Base-by-base conservation (phyloP, 1,140 invertebrate species). In the Medauroidea extradentata region DNA sequence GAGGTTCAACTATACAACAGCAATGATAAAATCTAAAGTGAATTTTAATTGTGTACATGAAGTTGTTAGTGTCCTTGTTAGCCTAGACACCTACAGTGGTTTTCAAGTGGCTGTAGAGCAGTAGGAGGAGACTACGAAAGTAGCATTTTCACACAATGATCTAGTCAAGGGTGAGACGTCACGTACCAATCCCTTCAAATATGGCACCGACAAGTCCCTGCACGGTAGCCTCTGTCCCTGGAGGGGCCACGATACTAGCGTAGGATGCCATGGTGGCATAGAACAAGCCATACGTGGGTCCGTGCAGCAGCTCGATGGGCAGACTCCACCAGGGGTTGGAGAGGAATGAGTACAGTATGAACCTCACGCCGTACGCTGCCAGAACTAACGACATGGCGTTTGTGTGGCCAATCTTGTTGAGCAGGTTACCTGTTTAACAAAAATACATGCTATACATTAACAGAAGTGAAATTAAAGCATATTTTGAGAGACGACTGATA, bases 221-320 rank as follows among this genome's bases (percentile, higher is more conserved):
- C 50, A 93, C 85, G 23, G 93, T 95, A 2, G 90, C 88, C 72
- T 91, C 88, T 1, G 88, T 90, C 11, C 93, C 93, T 1, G 85
- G 80, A n/a, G 92, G 90, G 4, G 92, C 85, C 2, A 93, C 83
- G 63, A 88, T 84, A 70, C 86, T 91, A 1, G 91, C 91, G 74
- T 94, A 96, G 0, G 89, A 90, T 8, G 91, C 86, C 85, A 95
- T 93, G 8, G 91, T 86, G 0, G 92, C 84, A 77, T 93, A 96
- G 69, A 91, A 90, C 58, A 96, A 78, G 11, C 93, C 93, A 70
- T 91, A 91, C 0, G 93, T 93, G 8, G 94, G 75, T 14, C 93
- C 92, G 75, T 96, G 91, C 7, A 92, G 75, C 54, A 93, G 71
- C 75, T 96, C 94, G 25, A 96, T 83, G 2, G 91, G 85, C 53